phyloP scores from a whole-genome alignment of 2,113 vertebrate genomes.

The Phyllopteryx taeniolatus region DNA sequence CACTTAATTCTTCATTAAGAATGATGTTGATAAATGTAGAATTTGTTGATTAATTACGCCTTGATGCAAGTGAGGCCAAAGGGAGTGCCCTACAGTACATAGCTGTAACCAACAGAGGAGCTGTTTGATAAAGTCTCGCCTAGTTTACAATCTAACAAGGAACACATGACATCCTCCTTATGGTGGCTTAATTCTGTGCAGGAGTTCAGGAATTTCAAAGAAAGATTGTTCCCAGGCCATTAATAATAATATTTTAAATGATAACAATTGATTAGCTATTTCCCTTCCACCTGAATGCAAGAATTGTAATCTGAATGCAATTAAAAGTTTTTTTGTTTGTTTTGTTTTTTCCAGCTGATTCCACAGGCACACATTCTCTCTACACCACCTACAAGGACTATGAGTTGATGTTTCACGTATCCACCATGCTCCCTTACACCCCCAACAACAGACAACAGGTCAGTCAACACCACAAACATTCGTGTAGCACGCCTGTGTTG shows the following conservation, averaged over 20 bases:
- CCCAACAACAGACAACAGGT: conserved; percentile 98
- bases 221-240: too few relatives aligned
- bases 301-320: not conserved
- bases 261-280: too few relatives aligned
- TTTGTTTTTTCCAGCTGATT: conserved; percentile 81
- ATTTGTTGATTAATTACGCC: not conserved
- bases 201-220: not conserved
- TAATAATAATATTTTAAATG: too few relatives aligned
- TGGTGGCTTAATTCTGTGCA: too few relatives aligned
- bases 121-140: not conserved
- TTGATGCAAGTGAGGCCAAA: not conserved
- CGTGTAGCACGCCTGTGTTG: not conserved
- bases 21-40: not conserved
- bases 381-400: conserved; percentile 98
- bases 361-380: conserved; percentile 94
- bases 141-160: too few relatives aligned
- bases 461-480: conserved; percentile 36
- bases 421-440: conserved; percentile 94
- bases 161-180: not conserved
- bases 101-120: not conserved
- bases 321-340: not conserved
- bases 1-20: too few relatives aligned
- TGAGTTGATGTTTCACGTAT: conserved; percentile 98
- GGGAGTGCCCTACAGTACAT: not conserved
- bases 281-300: not conserved